Evolutionary conservation across 2,113 vertebrate genomes (phyloP).

Genomic region (Salvelinus sp.): DNA sequence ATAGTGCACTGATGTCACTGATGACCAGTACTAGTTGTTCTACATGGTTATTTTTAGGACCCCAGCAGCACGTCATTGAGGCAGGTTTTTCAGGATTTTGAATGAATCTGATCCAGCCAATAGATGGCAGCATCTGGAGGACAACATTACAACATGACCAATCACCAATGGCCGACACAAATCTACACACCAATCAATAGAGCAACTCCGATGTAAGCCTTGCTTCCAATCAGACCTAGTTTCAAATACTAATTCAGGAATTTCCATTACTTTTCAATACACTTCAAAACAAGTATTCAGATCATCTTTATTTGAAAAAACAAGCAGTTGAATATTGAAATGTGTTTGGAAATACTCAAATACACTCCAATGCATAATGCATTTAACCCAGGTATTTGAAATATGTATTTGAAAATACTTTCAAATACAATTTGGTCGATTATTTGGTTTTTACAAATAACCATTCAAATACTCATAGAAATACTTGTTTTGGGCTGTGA

Average conservation of each 20-base stretch:
- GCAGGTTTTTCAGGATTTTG: neutral
- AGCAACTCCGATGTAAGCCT: neutral
- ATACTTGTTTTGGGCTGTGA: too few species aligned
- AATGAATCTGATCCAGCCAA: slow-evolving; percentile 19
- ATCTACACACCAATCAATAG: neutral
- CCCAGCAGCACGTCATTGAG: neutral
- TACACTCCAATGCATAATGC: too few species aligned
- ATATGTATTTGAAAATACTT: too few species aligned
- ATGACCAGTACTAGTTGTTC: neutral
- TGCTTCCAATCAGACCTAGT: too few species aligned
- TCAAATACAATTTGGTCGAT: too few species aligned
- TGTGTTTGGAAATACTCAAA: too few species aligned
- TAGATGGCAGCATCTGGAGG: slow-evolving; percentile 52
- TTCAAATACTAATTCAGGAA: too few species aligned
- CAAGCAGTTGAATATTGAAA: too few species aligned
- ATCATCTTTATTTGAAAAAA: too few species aligned
- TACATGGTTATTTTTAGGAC: neutral
- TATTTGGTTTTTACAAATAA: too few species aligned
- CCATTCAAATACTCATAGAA: too few species aligned
- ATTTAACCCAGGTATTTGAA: too few species aligned
- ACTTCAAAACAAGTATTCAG: neutral
- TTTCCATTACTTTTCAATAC: neutral
- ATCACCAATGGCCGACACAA: neutral
- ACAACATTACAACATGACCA: neutral
- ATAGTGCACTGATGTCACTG: neutral